Conservation (phyloP, 2,797 vertebrate genomes). For the Cygnus olor region DNA sequence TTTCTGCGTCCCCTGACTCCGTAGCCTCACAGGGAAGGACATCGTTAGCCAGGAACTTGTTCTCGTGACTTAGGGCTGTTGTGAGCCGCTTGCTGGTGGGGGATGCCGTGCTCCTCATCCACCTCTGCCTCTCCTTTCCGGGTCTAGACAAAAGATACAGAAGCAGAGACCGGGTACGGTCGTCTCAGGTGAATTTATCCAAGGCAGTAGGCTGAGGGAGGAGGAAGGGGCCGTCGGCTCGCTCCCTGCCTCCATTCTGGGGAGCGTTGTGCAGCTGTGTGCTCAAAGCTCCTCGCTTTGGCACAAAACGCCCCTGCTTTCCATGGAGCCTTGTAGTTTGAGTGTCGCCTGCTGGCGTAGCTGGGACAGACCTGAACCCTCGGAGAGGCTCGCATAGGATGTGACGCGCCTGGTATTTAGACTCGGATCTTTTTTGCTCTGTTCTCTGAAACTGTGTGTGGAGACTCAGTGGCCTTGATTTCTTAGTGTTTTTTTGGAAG, state of each 20-base stretch:
- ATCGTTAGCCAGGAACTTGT: constrained; percentile 26
- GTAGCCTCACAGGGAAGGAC: not conserved
- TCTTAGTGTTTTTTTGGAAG: constrained; percentile 51
- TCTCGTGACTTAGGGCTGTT: not conserved
- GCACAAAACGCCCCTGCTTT: not conserved
- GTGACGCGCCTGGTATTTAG: constrained; percentile 42
- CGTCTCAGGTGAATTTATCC: constrained; percentile 34
- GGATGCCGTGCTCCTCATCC: not conserved
- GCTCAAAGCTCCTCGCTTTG: not conserved
- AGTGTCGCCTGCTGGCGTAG: not conserved
- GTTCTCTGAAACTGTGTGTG: constrained; percentile 37
- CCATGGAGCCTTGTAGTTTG: not conserved
- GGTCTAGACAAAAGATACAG: not conserved
- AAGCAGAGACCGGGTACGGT: not conserved
- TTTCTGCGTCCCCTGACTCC: constrained; percentile 16
- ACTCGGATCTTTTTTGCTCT: constrained; percentile 39
- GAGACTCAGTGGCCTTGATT: constrained; percentile 63
- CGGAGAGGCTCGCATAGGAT: constrained; percentile 9
- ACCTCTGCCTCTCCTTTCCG: constrained; percentile 12
- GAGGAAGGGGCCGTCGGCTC: not conserved
- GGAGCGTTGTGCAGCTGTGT: not conserved
- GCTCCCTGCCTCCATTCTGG: not conserved
- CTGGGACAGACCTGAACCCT: constrained; percentile 9
- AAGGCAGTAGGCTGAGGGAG: not conserved
- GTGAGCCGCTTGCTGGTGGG: constrained; percentile 8